Evolutionary conservation across 2,113 vertebrate species (phyloP), one percentile per base, ranked within the genome.

Genomic region (Percopsis transmontana): DNA sequence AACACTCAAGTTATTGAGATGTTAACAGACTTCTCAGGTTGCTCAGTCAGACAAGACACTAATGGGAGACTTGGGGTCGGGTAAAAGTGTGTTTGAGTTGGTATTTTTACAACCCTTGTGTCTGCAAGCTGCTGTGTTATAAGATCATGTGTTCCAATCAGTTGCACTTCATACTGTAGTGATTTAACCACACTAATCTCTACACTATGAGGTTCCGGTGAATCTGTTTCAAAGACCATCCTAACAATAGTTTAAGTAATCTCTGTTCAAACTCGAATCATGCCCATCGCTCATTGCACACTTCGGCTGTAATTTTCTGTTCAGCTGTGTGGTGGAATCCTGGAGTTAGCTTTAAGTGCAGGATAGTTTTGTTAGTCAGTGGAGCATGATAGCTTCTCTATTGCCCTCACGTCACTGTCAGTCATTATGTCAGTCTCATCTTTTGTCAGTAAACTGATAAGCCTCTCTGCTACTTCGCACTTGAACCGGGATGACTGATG

Each of bases 1-100:
- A 54, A 75, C 75, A 47, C 50, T 16, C 42, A 24, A 50, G 44
- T 57, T 62, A 66, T 40, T 55, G 60, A 73, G 59, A 75, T 55
- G 58, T 80, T 87, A 82, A 88, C 82, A 77, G 21, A 81, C 68
- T 47, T 77, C 61, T 51, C 60, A 65, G 58, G 21, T 64, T 67
- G 68, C 12, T 54, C 13, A 70, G 68, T 65, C 55, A 83, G 58
- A 81, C 33, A 50, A 47, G 52, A 78, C 60, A 58, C 55, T 75
- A 68, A 82, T 70, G 24, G 21, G 50, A 18, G 20, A 21, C 27
- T 33, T 33, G 27, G 20, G 20, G 21, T 20, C 50, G 11, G 11
- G 7, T n/a, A n/a, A n/a, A 24, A 42, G 19, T 3, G 7, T 2
- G 44, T 21, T 59, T 55, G 39, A n/a, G 33, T 55, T 65, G 40